Conservation (phyloP, 1,140 invertebrate genomes). For the Neodiprion lecontei region DNA sequence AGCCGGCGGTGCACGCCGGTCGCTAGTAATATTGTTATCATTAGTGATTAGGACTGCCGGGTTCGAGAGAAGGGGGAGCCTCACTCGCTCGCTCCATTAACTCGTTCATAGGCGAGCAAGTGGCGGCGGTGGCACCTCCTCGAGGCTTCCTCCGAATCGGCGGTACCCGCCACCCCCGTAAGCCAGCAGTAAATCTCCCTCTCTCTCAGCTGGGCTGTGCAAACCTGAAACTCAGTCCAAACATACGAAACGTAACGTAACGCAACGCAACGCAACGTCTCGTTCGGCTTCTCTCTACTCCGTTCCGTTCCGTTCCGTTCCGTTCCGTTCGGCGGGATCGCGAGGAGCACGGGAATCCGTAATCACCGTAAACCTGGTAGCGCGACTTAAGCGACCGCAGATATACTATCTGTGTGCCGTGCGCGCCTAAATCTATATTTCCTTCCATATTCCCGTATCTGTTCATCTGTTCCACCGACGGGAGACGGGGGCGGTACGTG, state of each 20-base stretch:
- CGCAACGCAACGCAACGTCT: conserved; percentile 19
- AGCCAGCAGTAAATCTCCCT: conserved; percentile 51
- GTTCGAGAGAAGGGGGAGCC: conserved; percentile 5
- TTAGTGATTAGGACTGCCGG: conserved; percentile 37
- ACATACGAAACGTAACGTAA: conserved; percentile 45
- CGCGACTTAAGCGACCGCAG: conserved; percentile 50
- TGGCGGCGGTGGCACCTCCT: conserved; percentile 23
- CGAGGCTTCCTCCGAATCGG: conserved; percentile 26
- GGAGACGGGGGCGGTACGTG: neutral
- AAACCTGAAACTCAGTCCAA: conserved; percentile 53
- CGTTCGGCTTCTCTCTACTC: conserved; percentile 24
- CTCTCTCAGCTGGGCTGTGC: conserved; percentile 24
- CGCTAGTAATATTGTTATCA: conserved; percentile 49
- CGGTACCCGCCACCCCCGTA: conserved; percentile 36
- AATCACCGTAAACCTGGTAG: conserved; percentile 54
- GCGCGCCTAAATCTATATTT: conserved; percentile 57
- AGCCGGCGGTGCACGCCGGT: conserved; percentile 19
- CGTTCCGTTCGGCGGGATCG: conserved; percentile 12
- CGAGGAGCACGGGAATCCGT: conserved; percentile 45
- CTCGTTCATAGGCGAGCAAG: conserved; percentile 55
- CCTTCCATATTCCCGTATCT: conserved; percentile 52
- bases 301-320: conserved; percentile 14
- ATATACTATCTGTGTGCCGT: conserved; percentile 41
- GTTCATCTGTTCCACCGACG: conserved; percentile 52
- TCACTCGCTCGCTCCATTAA: conserved; percentile 53